Conservation (phyloP, 2,888 invertebrate species). For the Ichneumoninae sp. region DNA sequence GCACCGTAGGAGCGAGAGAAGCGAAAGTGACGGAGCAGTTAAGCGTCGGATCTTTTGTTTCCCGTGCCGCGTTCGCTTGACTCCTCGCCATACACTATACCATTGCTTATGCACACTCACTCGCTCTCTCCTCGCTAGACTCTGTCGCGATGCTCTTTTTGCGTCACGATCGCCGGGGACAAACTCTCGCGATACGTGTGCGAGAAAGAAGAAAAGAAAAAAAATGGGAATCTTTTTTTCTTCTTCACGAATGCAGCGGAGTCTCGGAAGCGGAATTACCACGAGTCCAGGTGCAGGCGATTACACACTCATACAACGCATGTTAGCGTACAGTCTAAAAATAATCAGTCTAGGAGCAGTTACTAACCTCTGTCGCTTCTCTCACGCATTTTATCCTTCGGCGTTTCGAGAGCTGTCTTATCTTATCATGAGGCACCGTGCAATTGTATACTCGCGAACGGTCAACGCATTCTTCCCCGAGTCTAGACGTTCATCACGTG, state of each 20-base stretch:
- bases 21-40: constrained; percentile 63
- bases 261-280: constrained; percentile 14
- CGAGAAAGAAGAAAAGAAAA: constrained; percentile 9
- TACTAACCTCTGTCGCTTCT: constrained; percentile 32
- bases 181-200: constrained; percentile 48
- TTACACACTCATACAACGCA: neutral
- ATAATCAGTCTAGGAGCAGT: constrained; percentile 56
- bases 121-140: constrained; percentile 24
- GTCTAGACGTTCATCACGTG: neutral
- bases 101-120: constrained; percentile 10
- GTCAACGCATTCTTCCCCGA: constrained; percentile 31
- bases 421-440: constrained; percentile 51
- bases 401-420: constrained; percentile 33
- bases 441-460: constrained; percentile 26
- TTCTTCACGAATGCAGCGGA: neutral
- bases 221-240: neutral
- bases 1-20: constrained; percentile 53
- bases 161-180: constrained; percentile 74
- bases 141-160: constrained; percentile 78
- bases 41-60: constrained; percentile 73
- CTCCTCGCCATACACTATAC: constrained; percentile 48
- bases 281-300: constrained; percentile 53
- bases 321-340: constrained; percentile 44
- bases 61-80: constrained; percentile 71
- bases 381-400: constrained; percentile 33